phyloP scores from a whole-genome alignment of 2,888 invertebrate species.

The Corbicula japonica region DNA sequence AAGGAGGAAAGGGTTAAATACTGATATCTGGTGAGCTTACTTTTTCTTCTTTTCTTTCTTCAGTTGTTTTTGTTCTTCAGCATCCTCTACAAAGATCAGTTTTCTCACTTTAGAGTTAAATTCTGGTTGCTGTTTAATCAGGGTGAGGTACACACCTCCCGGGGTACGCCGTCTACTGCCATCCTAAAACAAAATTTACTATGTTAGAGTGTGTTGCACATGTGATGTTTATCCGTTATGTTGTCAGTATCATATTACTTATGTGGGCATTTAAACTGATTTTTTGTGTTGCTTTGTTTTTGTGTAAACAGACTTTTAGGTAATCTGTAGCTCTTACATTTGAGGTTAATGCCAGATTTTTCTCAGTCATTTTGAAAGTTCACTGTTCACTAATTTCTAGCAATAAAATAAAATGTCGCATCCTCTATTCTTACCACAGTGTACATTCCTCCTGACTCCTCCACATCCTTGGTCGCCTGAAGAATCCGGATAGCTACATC shows the following conservation, averaged over 20 bases:
- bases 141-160: conserved; percentile 94
- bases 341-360: no score
- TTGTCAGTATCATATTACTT: no score
- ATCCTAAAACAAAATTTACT: conserved; percentile 89
- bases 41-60: conserved; percentile 42
- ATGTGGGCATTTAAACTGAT: no score
- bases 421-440: conserved; percentile 87
- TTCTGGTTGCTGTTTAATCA: conserved; percentile 88
- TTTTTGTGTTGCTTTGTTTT: no score
- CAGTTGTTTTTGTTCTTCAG: conserved; percentile 29
- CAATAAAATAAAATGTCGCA: no score
- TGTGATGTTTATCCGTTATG: no score
- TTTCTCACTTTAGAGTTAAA: conserved; percentile 74
- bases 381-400: no score
- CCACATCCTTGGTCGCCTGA: conserved; percentile 93
- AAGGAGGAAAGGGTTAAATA: background rate
- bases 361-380: no score
- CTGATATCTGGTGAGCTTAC: conserved; percentile 19
- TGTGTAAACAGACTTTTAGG: no score
- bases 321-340: no score
- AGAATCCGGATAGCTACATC: conserved; percentile 92
- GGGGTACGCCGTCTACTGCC: conserved; percentile 93
- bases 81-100: conserved; percentile 80
- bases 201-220: no score
- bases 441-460: conserved; percentile 94